Conservation (phyloP, 1,140 invertebrate genomes). For the Cheumatopsyche charites region DNA sequence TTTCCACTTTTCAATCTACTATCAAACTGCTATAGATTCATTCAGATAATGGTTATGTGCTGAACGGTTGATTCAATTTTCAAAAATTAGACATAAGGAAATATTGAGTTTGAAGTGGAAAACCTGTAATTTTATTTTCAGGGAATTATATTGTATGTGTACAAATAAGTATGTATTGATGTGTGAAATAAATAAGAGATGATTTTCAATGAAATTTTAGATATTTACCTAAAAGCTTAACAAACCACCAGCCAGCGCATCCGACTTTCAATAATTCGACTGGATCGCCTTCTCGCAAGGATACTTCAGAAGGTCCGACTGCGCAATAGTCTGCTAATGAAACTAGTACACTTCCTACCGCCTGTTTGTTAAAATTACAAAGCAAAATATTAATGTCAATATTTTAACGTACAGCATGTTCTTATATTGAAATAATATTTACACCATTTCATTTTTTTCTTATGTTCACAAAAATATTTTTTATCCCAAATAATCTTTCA, state of each 20-base stretch:
- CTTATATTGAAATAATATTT: too few relatives aligned
- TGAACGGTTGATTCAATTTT: too few relatives aligned
- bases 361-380: constrained; percentile 10
- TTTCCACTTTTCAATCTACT: constrained; percentile 28
- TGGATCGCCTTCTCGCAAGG: constrained; percentile 85
- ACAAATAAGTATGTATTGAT: too few relatives aligned
- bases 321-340: constrained; percentile 91
- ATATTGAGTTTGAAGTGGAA: too few relatives aligned
- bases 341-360: constrained; percentile 74
- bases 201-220: neutral
- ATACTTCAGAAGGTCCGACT: constrained; percentile 86
- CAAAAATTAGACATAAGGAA: too few relatives aligned
- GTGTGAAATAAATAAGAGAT: neutral
- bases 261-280: constrained; percentile 89
- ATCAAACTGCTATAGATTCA: neutral
- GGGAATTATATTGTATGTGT: too few relatives aligned
- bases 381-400: neutral
- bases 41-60: too few relatives aligned
- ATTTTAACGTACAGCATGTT: neutral
- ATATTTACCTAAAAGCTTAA: constrained; percentile 74
- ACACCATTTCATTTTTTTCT: too few relatives aligned
- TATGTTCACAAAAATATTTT: too few relatives aligned
- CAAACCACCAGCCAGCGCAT: constrained; percentile 96
- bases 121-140: too few relatives aligned
- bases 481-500: too few relatives aligned